Base-by-base conservation (phyloP, 2,888 invertebrate species). In the Lagria hirta region DNA sequence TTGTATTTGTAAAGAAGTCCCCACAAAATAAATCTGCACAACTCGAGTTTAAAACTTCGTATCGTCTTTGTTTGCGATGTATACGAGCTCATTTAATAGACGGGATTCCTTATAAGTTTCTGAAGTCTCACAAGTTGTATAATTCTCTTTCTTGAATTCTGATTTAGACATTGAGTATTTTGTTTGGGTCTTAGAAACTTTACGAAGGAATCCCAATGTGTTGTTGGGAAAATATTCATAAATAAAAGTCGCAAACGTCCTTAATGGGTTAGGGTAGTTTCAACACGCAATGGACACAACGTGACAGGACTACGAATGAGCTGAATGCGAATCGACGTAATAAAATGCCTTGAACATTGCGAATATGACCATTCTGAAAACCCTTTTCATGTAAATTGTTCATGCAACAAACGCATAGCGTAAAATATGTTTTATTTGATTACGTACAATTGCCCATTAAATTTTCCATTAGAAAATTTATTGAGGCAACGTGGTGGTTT, bases 351-450 rank as follows among this genome's bases (percentile, higher is more conserved):
- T 35, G 20, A 40, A 40, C 29, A 40, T 16, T 42, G 32, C 29
- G 43, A 43, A 49, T 51, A 51, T 51, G 51, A 34, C 41, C 49
- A 22, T 26, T 47, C 42, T 43, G 33, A 38, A 43, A 52, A 52
- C 52, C 47, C 49, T 52, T 52, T 52, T 26, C 51, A 42, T 52
- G 49, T 49, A 46, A 46, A 48, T 43, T 43, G 30, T 18, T 16
- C 40, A 13, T 17, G 24, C 32, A 32, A 41, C 41, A 27, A 5
- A 16, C 17, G 20, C 27, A 27, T 7, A 23, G 16, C 12, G 16
- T 41, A 41, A 41, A 27, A 41, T 41, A 33, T 41, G 27, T 33
- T 21, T 27, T 11, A 33, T 41, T 41, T 33, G 33, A 41, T 41
- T 41, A 27, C 33, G n/a, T n/a, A n/a, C n/a, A n/a, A n/a, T n/a